Base-by-base conservation (phyloP, 2,113 vertebrate species). In the Miniopterus natalensis region DNA sequence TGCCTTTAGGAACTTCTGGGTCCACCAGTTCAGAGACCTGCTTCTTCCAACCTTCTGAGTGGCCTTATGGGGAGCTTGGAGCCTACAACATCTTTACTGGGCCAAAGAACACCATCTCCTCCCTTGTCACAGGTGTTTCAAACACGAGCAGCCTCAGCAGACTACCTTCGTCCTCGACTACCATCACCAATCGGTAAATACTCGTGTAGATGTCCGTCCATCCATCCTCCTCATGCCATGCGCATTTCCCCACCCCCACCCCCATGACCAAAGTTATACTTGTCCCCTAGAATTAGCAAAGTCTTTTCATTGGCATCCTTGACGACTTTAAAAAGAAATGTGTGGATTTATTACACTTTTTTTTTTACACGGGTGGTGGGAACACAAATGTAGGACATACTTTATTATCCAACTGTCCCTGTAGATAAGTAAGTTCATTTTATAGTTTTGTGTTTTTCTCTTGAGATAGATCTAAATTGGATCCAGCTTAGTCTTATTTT, bases 1-100 rank as follows among this genome's bases (percentile, higher is more conserved):
- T 59, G 65, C n/a, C 65, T 70, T 27, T 94, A 99, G 99, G 99
- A 99, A 94, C 99, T 99, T 85, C 98, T 99, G 53, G 99, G 99
- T 66, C 98, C 98, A 6, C 98, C 98, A 47, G 97, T 98, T 92
- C 98, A 97, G 92, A 99, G 98, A 92, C 98, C 99, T 84, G 93
- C 98, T 96, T 99, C 99, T 21, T 99, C 99, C 0, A 98, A 97
- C 66, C 98, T 99, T 61, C 96, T 99, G 66, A 98, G 98, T 96
- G 99, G 99, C 95, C 98, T 99, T 95, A 98, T 99, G 93, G 98
- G 99, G 25, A 98, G 97, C 55, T 95, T 99, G 96, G 99, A 99
- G 8, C 98, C 99, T 66, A 95, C 98, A 29, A 94, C 99, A 49
- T 95, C 98, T 45, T 96, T 99, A 57, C 97, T 99, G 63, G 95